Percentiles rank a stretch among this genome's conserved stretches.
Evolutionary conservation across 2,113 vertebrate genomes (phyloP).

Genomic region (Thalassarche chlororhynchos): DNA sequence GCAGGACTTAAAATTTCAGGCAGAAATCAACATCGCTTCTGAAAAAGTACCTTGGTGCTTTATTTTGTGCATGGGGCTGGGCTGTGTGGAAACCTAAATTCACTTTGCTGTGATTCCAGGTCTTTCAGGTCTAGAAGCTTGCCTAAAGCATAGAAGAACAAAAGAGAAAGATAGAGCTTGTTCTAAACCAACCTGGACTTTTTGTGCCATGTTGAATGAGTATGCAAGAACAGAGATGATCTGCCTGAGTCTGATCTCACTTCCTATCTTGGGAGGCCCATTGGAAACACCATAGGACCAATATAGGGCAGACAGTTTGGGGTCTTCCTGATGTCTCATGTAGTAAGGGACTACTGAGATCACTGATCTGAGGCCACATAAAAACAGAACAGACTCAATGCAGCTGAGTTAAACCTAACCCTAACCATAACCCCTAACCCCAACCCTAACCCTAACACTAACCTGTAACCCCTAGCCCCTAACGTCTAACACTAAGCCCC

Average conservation of each 20-base stretch:
- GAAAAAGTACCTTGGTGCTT: neutral
- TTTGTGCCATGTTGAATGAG: neutral
- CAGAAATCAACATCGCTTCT: neutral
- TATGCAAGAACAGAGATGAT: neutral
- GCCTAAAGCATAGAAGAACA: neutral
- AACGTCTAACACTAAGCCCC: neutral
- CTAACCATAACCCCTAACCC: neutral
- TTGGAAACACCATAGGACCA: neutral
- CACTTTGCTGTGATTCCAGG: neutral
- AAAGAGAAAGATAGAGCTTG: neutral
- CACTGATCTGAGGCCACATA: neutral
- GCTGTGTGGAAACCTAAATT: neutral
- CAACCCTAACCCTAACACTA: neutral
- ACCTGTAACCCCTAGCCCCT: neutral
- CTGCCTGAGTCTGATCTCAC: neutral
- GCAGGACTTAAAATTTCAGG: neutral
- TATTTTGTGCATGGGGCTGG: neutral
- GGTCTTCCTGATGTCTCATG: neutral
- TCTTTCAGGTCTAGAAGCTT: neutral
- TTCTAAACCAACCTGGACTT: neutral
- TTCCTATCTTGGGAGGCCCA: neutral
- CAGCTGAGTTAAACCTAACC: neutral
- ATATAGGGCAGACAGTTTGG: neutral
- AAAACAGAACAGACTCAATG: neutral
- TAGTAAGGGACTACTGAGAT: neutral